Base-by-base conservation (phyloP, 2,113 vertebrate species). In the Sterna hirundo region DNA sequence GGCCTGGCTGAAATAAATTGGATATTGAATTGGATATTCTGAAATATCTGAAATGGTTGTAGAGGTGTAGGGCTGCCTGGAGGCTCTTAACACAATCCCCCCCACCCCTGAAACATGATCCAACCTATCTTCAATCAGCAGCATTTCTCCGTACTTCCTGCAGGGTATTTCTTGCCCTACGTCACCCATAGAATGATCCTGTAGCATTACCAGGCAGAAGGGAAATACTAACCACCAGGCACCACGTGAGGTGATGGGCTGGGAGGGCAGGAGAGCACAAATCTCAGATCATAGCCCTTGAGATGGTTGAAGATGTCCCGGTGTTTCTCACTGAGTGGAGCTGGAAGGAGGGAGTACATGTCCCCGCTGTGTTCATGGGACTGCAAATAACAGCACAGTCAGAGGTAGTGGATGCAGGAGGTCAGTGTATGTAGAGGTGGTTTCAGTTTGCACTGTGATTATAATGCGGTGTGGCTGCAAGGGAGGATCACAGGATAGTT, bases 321-420 rank as follows among this genome's bases (percentile, higher is more conserved):
- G 49, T 84, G 15, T 42, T 88, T 15, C 40, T 76, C 60, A 54
- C 13, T 9, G 40, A 55, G 15, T 17, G 32, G 8, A 60, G 10
- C 13, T 71, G 55, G 29, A 65, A 81, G 19, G 51, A 80, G 16
- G 16, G 27, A 74, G 3, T 4, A 6, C 19, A 2, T 20, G 17
- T 38, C 16, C 38, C 11, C 0, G 0, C 7, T 64, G 44, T 11
- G 15, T 20, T 62, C n/a, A 4, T 25, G 7, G 26, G 9, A 5
- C 23, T 72, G n/a, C 23, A 36, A n/a, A 17, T 6, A 21, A 30
- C 26, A 57, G 22, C 52, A 14, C 17, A 26, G 26, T 36, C 15
- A 5, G 21, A 40, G 14, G 25, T 25, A 17, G 17, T 27, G 32
- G 38, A 13, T 46, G 47, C 26, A 47, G 51, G 30, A 78, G 18